Base-by-base conservation (phyloP, 2,797 vertebrate genomes). In the Danio jaintianensis region DNA sequence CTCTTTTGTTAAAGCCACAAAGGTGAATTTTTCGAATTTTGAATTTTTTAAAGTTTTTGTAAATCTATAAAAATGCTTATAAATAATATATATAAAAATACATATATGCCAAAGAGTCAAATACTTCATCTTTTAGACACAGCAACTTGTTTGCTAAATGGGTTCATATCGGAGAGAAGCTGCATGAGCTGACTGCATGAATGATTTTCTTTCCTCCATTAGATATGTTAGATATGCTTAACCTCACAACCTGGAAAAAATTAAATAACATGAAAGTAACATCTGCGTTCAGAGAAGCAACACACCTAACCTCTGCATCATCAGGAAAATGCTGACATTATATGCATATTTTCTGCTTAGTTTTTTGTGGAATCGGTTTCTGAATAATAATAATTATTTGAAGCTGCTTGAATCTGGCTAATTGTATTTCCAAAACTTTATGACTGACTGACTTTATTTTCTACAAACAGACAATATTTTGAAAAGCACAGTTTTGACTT, bases 111-210 rank as follows among this genome's bases (percentile, higher is more conserved):
- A 76, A 55, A 29, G 48, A 1, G 0, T 38, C n/a, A 64, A 16
- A 64, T 66, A 55, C 36, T 29, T 55, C 0, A 53, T 64, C 13
- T 29, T 64, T 66, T 74, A 76, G 61, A 76, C 64, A 53, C 59
- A 64, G 38, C n/a, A 42, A 53, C 7, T 52, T 64, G 36, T 48
- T 22, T 55, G 74, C 18, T 22, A 64, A 64, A 64, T 11, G 43
- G 13, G 63, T 40, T 50, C 12, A 52, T 55, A 16, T 15, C 18
- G 10, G 5, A 2, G 48, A 18, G 53, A n/a, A 43, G 61, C 36
- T 53, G 53, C 20, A 55, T 29, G 38, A 3, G 11, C 13, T 16
- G 7, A 43, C 38, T 29, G 13, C 64, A 75, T 7, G 4, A 43
- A 64, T 43, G 6, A 40, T n/a, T 40, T 40, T 42, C 1, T 68